Evolutionary conservation across 2,888 invertebrate species (phyloP), one percentile per base, ranked within the genome.

Genomic region (Hydroisotoma schaefferi): DNA sequence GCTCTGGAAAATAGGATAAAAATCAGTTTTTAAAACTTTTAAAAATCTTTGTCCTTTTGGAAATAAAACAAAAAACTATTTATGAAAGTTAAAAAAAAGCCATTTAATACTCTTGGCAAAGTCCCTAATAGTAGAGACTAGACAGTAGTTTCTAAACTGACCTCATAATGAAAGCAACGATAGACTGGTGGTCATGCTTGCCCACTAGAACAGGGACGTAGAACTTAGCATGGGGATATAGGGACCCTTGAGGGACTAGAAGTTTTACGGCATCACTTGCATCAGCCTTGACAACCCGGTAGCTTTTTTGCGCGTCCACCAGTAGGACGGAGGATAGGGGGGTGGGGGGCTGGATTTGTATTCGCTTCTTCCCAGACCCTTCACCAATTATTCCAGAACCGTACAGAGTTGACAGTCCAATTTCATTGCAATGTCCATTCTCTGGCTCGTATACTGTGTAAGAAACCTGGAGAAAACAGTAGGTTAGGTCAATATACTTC

Each of bases 131-230:
- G n/a, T n/a, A n/a, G n/a, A n/a, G n/a, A n/a, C n/a, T n/a, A n/a
- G n/a, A n/a, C n/a, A n/a, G n/a, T n/a, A n/a, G n/a, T n/a, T n/a
- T n/a, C n/a, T n/a, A n/a, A n/a, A 51, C 84, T 81, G 77, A 92
- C 93, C 87, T 87, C 73, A 94, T 85, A 63, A 90, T 87, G 75
- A 94, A 88, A 44, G 87, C 87, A 59, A 89, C 86, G 66, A 90
- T 84, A 48, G 84, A 73, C 47, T 72, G 70, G 57, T 70, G 74
- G 61, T 84, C 83, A 83, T 23, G 83, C 58, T 87, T 84, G 66
- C 86, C 85, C 60, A 95, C 82, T 74, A 92, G 91, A 28, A 93
- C 92, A 1, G 94, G 94, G 25, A 94, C 85, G 78, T 94, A 91
- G 73, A 95, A 82, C 74, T 89, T 85, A 29, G 93, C 90, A 75